Evolutionary conservation across 2,797 vertebrate species (phyloP).

Genomic region (Manis javanica): DNA sequence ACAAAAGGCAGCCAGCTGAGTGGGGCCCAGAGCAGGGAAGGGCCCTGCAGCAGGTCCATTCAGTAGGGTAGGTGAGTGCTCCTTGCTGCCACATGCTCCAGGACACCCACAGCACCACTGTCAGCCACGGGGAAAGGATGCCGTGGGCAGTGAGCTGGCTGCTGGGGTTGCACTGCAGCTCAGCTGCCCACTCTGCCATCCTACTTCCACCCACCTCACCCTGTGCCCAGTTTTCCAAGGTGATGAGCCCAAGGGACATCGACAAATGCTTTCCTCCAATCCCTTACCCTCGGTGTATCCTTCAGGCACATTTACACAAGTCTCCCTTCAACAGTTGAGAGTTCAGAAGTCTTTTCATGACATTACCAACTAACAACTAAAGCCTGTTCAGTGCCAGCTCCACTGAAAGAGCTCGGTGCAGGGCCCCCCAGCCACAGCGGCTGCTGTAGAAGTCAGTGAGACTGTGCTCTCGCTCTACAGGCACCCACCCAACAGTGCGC

Average conservation of each 20-base stretch:
- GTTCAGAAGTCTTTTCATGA: not conserved
- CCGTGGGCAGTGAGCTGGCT: not conserved
- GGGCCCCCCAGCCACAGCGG: no score
- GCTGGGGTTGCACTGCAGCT: accelerated
- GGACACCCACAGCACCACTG: accelerated
- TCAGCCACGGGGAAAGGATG: accelerated
- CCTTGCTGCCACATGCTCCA: accelerated
- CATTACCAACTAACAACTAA: not conserved
- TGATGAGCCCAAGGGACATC: not conserved
- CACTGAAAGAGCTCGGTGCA: no score
- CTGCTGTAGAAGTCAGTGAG: no score
- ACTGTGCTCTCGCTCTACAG: no score
- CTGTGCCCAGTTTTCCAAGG: not conserved
- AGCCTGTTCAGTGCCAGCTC: not conserved
- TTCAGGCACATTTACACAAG: not conserved
- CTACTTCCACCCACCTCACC: no score
- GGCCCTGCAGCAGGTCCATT: not conserved
- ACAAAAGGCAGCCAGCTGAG: not conserved
- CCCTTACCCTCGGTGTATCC: not conserved
- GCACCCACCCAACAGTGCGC: not conserved
- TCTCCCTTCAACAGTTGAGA: not conserved
- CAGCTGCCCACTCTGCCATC: not conserved
- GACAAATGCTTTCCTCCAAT: not conserved
- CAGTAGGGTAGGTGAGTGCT: accelerated
- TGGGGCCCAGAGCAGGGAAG: not conserved